Evolutionary conservation across 2,888 invertebrate species (phyloP).

Genomic region (Pinctada fucata): DNA sequence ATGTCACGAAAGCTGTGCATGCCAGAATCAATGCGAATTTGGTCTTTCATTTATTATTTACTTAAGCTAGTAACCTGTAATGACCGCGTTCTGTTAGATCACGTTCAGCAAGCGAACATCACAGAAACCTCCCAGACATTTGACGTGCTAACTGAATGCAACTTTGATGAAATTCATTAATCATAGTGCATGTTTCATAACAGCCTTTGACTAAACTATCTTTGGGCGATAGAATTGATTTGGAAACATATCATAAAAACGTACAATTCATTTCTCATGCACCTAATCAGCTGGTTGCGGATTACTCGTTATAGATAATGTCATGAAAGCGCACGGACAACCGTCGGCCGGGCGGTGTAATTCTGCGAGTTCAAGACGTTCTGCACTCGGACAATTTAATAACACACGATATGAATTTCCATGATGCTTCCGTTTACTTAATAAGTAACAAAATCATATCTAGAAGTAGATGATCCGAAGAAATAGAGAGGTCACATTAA

Average conservation of each 20-base stretch:
- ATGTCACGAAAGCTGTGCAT: not conserved
- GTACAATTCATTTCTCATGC: not conserved
- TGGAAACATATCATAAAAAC: not conserved
- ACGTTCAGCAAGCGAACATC: not conserved
- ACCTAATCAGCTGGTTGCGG: not conserved
- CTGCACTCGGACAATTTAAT: not conserved
- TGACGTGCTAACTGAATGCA: not conserved
- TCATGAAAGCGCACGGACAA: not conserved
- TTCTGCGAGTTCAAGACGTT: not conserved
- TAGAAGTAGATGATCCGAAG: not conserved
- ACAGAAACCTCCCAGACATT: not conserved
- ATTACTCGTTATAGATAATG: not conserved
- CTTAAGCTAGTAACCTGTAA: not conserved
- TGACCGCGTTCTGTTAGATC: not conserved
- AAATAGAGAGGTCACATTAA: not conserved
- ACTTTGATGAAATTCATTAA: not conserved
- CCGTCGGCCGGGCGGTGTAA: not conserved
- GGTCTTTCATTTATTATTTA: not conserved
- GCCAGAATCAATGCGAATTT: not conserved
- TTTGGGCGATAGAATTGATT: not conserved
- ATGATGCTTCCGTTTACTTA: not conserved
- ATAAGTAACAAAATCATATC: not conserved
- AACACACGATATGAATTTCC: not conserved
- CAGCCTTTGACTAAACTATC: not conserved
- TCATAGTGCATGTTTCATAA: not conserved